phyloP scores from a whole-genome alignment of 2,113 vertebrate genomes.

The Triplophysa siluroides region DNA sequence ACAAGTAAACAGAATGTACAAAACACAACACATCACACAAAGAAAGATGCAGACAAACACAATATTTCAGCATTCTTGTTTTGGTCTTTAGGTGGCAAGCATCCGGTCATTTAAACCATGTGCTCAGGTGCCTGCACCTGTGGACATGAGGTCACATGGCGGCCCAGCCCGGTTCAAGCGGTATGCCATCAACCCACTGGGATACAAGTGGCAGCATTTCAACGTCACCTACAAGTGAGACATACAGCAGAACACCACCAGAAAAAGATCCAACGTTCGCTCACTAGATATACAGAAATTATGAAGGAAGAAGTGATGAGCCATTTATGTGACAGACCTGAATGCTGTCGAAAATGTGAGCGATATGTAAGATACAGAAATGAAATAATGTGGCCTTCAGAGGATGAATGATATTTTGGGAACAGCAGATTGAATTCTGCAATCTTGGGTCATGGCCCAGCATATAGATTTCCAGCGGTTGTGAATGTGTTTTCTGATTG shows the following conservation, averaged over 20 bases:
- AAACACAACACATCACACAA: too few species aligned
- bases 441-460: neutral
- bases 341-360: neutral
- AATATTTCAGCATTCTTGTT: neutral
- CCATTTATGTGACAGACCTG: neutral
- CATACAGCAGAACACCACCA: neutral
- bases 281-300: neutral
- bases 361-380: neutral
- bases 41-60: too few species aligned
- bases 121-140: neutral
- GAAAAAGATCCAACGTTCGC: neutral
- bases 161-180: slow-evolving; percentile 53
- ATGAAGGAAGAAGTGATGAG: neutral
- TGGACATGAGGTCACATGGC: neutral
- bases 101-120: neutral
- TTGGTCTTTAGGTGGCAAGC: slow-evolving; percentile 36
- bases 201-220: slow-evolving; percentile 70
- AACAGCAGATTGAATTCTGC: slow-evolving; percentile 2
- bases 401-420: slow-evolving; percentile 25
- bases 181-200: slow-evolving; percentile 67
- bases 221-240: slow-evolving; percentile 73
- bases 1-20: too few species aligned
- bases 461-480: neutral
- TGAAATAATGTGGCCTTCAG: neutral
- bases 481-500: slow-evolving; percentile 21